Evolutionary conservation across 2,888 invertebrate genomes (phyloP).

Genomic region (Cataglyphis altisquamis): DNA sequence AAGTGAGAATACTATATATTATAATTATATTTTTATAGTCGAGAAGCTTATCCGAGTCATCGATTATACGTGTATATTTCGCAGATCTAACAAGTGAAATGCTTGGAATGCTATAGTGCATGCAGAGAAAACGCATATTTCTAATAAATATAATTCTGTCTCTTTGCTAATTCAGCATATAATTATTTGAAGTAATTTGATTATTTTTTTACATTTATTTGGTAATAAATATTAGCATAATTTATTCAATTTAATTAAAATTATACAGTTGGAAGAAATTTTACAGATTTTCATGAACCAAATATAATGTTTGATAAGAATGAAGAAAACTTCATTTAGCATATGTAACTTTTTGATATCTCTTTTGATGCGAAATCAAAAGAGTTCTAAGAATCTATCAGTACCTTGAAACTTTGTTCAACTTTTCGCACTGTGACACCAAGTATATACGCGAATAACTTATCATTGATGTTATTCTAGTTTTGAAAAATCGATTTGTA

Average conservation of each 20-base stretch:
- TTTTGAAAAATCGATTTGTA: background rate
- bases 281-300: background rate
- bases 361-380: background rate
- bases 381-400: background rate
- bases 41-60: background rate
- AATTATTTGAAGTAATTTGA: background rate
- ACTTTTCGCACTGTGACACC: background rate
- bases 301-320: background rate
- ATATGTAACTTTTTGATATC: background rate
- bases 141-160: background rate
- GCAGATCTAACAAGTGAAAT: conserved; percentile 1
- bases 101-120: background rate
- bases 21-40: background rate
- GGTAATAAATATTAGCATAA: background rate
- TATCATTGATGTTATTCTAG: background rate
- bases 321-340: background rate
- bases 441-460: background rate
- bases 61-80: background rate
- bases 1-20: background rate
- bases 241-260: background rate
- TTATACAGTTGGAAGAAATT: background rate
- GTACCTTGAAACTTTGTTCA: conserved; percentile 21
- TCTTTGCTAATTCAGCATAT: background rate
- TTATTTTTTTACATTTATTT: background rate
- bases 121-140: background rate